These are phyloP conservation scores for Chrysochloris asiatica DNA, from an alignment of 2,113 vertebrate species.

Conservation along the genomic window DNA sequence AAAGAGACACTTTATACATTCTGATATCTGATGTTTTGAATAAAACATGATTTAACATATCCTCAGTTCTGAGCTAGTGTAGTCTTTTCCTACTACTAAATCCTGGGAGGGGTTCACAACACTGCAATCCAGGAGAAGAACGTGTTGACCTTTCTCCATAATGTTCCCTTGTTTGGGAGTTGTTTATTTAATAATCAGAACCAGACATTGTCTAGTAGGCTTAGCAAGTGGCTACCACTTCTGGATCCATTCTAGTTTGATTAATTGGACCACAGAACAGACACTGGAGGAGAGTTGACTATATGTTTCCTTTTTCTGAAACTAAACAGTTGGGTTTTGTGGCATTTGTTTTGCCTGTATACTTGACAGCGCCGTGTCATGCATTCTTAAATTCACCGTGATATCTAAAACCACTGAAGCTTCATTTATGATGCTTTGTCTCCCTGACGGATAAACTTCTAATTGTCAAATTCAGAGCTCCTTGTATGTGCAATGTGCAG, in stretches of 20 bases:
- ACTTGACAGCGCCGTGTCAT: conserved; percentile 73
- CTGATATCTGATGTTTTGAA: conserved; percentile 31
- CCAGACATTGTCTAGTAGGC: conserved; percentile 81
- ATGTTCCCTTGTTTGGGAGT: conserved; percentile 69
- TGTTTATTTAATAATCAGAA: conserved; percentile 81
- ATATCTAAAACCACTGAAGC: conserved; percentile 55
- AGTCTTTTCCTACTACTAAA: conserved; percentile 67
- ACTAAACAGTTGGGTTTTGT: conserved; percentile 80
- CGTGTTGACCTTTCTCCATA: conserved; percentile 61
- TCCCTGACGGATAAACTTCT: conserved; percentile 7
- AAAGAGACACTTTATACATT: conserved; percentile 26
- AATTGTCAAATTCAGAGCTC: neutral
- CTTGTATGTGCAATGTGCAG: neutral
- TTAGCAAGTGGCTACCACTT: conserved; percentile 80
- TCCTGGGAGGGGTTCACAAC: conserved; percentile 69
- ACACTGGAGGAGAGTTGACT: conserved; percentile 74
- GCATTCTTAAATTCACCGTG: conserved; percentile 63
- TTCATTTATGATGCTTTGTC: conserved; percentile 53
- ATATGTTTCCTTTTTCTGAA: conserved; percentile 81
- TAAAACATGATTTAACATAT: neutral
- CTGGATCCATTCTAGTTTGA: conserved; percentile 80
- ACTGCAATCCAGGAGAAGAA: conserved; percentile 47
- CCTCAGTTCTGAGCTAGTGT: conserved; percentile 45
- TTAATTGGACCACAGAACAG: conserved; percentile 84
- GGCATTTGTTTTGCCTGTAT: conserved; percentile 69